Percentiles rank a stretch among this genome's conserved stretches.
These are phyloP conservation scores for Cervus canadensis DNA, from an alignment of 2,113 vertebrate species.

Conservation along the genomic window DNA sequence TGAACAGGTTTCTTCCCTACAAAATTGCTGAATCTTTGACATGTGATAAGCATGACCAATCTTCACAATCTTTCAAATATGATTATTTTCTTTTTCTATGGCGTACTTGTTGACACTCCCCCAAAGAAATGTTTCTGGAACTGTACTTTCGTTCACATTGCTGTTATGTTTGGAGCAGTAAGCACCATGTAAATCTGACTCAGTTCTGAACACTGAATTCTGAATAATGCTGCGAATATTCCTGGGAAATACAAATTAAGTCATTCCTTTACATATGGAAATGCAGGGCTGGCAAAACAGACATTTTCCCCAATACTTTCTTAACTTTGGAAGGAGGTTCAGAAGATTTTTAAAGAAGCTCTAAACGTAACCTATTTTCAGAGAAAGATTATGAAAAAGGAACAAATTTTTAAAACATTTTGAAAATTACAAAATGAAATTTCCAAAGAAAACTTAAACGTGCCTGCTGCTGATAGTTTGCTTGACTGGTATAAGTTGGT, in stretches of 20 bases:
- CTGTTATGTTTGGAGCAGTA: neutral
- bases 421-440: neutral
- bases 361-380: neutral
- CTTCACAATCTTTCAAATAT: neutral
- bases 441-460: slow-evolving; percentile 13
- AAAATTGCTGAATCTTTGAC: neutral
- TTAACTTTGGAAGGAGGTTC: neutral
- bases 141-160: neutral
- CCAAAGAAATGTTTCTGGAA: neutral
- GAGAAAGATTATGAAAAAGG: neutral
- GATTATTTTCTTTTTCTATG: neutral
- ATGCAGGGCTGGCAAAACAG: neutral
- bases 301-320: neutral
- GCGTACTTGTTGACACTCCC: neutral
- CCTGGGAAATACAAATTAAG: neutral
- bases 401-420: neutral
- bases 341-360: neutral
- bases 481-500: neutral
- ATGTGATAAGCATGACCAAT: neutral
- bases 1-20: neutral
- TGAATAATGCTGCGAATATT: neutral
- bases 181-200: neutral
- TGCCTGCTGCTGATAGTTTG: neutral
- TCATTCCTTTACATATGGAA: neutral
- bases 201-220: neutral